Conservation (phyloP, 2,113 vertebrate genomes). For the Andinoacara biseriatus region DNA sequence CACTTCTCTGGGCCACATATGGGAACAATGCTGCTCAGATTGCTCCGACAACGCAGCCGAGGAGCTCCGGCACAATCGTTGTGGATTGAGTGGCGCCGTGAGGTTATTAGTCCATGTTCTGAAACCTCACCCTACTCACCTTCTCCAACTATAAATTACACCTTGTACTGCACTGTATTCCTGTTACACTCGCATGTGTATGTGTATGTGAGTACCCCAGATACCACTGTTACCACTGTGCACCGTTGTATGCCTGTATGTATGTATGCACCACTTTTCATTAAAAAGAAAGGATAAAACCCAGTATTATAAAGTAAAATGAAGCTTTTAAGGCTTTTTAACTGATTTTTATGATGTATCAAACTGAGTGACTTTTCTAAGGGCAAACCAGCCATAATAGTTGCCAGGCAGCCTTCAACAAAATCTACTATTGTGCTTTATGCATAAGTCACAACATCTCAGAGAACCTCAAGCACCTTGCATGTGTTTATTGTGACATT, state of each 20-base stretch:
- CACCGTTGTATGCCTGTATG: background rate
- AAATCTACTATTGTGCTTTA: background rate
- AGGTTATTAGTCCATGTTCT: constrained; percentile 69
- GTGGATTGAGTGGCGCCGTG: constrained; percentile 73
- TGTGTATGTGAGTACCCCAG: background rate
- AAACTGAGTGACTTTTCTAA: background rate
- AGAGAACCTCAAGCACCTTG: background rate
- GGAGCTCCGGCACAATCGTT: constrained; percentile 54
- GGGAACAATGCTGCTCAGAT: constrained; percentile 60
- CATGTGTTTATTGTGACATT: constrained; percentile 8
- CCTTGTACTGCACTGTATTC: constrained; percentile 30
- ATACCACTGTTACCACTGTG: background rate
- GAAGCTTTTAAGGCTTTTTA: background rate
- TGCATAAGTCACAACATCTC: background rate
- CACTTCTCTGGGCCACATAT: constrained; percentile 46
- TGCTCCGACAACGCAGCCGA: constrained; percentile 49
- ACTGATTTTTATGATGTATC: background rate
- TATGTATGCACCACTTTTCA: background rate
- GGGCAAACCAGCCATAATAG: background rate
- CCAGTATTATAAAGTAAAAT: background rate
- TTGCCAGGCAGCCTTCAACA: background rate
- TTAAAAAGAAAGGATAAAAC: background rate
- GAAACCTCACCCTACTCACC: constrained; percentile 64
- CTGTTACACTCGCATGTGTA: constrained; percentile 40
- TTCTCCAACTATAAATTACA: constrained; percentile 50